Evolutionary conservation across 2,113 vertebrate species (phyloP).

Genomic region (Parus major): DNA sequence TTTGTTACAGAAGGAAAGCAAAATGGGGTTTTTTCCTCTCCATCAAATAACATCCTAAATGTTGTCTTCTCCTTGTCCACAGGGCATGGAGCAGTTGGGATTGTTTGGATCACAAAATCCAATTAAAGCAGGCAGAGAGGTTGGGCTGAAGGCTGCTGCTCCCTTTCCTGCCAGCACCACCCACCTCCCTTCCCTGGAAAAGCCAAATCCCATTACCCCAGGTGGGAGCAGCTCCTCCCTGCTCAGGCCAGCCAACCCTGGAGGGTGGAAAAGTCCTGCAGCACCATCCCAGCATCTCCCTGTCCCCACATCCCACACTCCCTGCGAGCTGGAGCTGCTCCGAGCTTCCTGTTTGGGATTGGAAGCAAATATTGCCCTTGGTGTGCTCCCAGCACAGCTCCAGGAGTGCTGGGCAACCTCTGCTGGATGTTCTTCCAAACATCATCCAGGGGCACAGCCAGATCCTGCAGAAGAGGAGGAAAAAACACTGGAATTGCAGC

Average conservation of each 20-base stretch:
- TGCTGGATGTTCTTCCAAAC: background rate
- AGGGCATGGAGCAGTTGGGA: slow-evolving; percentile 41
- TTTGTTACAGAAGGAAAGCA: background rate
- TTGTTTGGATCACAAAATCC: background rate
- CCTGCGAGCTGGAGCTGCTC: background rate
- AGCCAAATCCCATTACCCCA: background rate
- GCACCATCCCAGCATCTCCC: background rate
- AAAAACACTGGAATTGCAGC: background rate
- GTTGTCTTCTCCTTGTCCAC: slow-evolving; percentile 29
- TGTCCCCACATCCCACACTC: background rate
- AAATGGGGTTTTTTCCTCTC: background rate
- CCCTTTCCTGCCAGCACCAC: background rate
- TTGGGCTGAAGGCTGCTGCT: background rate
- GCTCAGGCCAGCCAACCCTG: background rate
- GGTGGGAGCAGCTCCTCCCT: background rate
- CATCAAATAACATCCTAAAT: background rate
- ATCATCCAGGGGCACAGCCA: background rate
- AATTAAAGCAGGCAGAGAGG: background rate
- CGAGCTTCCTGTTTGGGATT: background rate
- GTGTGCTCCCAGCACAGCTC: slow-evolving; percentile 16
- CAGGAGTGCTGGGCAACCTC: background rate
- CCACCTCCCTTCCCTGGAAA: background rate
- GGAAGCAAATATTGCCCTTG: background rate
- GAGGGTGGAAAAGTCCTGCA: background rate
- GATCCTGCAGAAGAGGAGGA: background rate